phyloP scores from a whole-genome alignment of 2,888 invertebrate species.

The Chromoteleia sp. region DNA sequence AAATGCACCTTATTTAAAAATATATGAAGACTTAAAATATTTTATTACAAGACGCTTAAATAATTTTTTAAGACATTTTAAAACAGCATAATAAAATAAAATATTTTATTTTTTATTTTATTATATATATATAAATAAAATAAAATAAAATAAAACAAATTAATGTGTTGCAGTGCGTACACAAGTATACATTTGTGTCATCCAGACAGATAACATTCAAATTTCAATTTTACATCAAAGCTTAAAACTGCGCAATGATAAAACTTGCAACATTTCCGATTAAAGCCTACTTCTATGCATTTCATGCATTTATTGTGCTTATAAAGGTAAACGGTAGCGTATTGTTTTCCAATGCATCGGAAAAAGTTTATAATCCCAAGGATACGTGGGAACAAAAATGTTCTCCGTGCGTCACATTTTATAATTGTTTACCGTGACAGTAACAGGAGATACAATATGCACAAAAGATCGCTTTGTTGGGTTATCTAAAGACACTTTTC shows the following conservation, averaged over 20 bases:
- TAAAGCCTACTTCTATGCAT: conserved; percentile 4
- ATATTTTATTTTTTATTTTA: no score
- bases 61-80: no score
- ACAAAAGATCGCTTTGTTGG: conserved; percentile 26
- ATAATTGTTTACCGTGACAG: conserved; percentile 26
- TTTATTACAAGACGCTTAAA: no score
- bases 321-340: conserved; percentile 20
- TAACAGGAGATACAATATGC: conserved; percentile 14
- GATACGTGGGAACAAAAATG: conserved; percentile 29
- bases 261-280: conserved; percentile 31
- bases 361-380: conserved; percentile 48
- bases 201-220: background rate
- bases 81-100: no score
- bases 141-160: no score
- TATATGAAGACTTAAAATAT: no score
- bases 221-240: background rate
- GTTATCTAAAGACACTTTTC: conserved; percentile 1
- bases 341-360: conserved; percentile 32
- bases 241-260: background rate
- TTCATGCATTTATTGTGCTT: conserved; percentile 16
- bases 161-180: no score
- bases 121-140: no score
- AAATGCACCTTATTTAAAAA: no score
- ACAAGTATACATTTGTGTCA: no score
- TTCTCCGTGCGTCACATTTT: conserved; percentile 36